Base-by-base conservation (phyloP, 2,888 invertebrate genomes). In the Himalopsyche japonica region DNA sequence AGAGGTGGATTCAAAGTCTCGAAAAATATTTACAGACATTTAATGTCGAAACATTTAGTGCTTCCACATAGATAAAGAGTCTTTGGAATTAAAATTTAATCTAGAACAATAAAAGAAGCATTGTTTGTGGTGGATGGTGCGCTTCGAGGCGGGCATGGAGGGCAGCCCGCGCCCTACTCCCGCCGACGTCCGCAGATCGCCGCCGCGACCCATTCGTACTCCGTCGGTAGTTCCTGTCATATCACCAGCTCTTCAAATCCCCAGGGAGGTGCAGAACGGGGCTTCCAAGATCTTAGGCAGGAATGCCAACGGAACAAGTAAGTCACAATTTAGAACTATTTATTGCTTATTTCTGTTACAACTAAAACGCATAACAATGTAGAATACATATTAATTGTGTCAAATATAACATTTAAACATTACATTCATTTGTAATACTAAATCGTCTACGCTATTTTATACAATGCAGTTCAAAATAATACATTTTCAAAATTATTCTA, bases 301-400 rank as follows among this genome's bases (percentile, higher is more conserved):
- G 89, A 94, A 94, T 89, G 92, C 93, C 90, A 94, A 94, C 91
- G 94, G 94, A 88, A 94, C 94, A 90, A 93, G 94, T 94, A 91
- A 93, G 93, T 93, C 90, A 90, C 90, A 32, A 81, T 49, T 4
- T n/a, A n/a, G n/a, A n/a, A n/a, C n/a, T n/a, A n/a, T n/a, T n/a
- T n/a, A n/a, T n/a, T n/a, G n/a, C n/a, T n/a, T n/a, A n/a, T n/a
- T n/a, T n/a, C n/a, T n/a, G n/a, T n/a, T n/a, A n/a, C n/a, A n/a
- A n/a, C n/a, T n/a, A n/a, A n/a, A n/a, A n/a, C n/a, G n/a, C n/a
- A n/a, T n/a, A n/a, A n/a, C n/a, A n/a, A n/a, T n/a, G n/a, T n/a
- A n/a, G n/a, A n/a, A n/a, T n/a, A n/a, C n/a, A n/a, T n/a, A n/a
- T n/a, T n/a, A n/a, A n/a, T n/a, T n/a, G n/a, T n/a, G n/a, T n/a